A percentile compares a stretch with the other conserved stretches of the same genome.
Conservation (phyloP, 2,113 vertebrate genomes). For the Damaliscus lunatus region DNA sequence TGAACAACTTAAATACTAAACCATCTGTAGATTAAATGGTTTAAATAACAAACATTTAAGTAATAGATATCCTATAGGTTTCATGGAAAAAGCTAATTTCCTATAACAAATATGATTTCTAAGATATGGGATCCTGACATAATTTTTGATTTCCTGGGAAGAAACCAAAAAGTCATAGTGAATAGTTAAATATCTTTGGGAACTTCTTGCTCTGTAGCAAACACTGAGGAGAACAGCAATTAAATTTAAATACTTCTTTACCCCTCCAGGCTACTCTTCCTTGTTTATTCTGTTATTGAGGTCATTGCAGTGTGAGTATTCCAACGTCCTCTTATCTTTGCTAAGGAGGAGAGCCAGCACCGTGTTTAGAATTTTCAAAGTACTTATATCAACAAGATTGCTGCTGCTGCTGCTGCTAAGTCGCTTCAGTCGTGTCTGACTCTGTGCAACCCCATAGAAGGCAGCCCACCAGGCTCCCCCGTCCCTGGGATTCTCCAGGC, state of each 20-base stretch:
- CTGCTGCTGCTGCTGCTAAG: too few relatives aligned
- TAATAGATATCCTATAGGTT: not conserved
- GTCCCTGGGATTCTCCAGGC: too few relatives aligned
- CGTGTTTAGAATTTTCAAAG: slow-evolving; percentile 25
- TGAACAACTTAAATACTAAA: not conserved
- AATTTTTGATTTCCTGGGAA: not conserved
- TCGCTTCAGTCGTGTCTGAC: too few relatives aligned
- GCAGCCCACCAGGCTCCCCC: too few relatives aligned
- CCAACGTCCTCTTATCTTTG: slow-evolving; percentile 10
- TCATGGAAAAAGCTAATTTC: not conserved
- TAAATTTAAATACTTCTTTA: not conserved
- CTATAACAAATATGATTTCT: not conserved
- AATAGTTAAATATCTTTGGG: not conserved
- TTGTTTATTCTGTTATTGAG: slow-evolving; percentile 15
- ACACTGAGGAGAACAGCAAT: not conserved
- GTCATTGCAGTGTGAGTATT: not conserved
- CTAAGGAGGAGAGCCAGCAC: not conserved
- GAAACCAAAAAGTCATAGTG: not conserved
- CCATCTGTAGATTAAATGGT: not conserved
- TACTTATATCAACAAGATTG: not conserved
- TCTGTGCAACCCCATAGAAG: too few relatives aligned
- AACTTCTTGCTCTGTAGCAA: not conserved
- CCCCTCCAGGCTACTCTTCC: not conserved
- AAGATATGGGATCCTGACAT: not conserved
- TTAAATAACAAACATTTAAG: not conserved